A percentile compares a stretch with the other conserved stretches of the same genome.
Evolutionary conservation across 2,113 vertebrate species (phyloP).

Genomic region (Pseudonaja textilis): DNA sequence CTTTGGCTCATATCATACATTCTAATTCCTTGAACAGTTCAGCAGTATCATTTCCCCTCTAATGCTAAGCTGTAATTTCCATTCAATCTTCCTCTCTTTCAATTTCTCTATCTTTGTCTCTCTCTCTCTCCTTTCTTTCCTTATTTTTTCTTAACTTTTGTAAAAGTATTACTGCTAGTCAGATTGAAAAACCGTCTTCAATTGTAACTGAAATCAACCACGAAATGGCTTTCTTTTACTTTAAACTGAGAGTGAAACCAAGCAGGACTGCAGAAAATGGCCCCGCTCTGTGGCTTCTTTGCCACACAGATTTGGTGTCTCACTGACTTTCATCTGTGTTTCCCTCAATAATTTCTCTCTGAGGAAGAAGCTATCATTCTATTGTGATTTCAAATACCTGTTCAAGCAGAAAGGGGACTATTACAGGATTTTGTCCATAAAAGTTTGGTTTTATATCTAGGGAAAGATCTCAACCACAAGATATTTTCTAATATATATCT

Average conservation of each 20-base stretch:
- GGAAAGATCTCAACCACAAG: background rate
- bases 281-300: constrained; percentile 45
- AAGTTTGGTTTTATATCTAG: background rate
- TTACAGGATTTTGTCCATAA: background rate
- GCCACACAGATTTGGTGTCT: constrained; percentile 43
- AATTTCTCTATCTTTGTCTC: background rate
- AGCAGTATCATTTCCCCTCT: constrained; percentile 70
- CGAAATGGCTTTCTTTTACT: constrained; percentile 77
- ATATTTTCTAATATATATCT: background rate
- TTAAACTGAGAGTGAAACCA: constrained; percentile 65
- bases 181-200: constrained; percentile 68
- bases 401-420: constrained; percentile 10
- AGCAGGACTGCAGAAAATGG: constrained; percentile 56
- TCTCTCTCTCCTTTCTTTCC: constrained; percentile 30
- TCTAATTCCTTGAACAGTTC: constrained; percentile 71
- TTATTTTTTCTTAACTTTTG: constrained; percentile 64
- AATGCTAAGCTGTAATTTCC: constrained; percentile 62
- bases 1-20: constrained; percentile 68
- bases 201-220: constrained; percentile 72
- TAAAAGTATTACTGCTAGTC: constrained; percentile 62
- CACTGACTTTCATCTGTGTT: constrained; percentile 48
- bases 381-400: background rate
- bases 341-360: constrained; percentile 50
- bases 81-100: constrained; percentile 49
- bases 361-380: constrained; percentile 20